A percentile compares a stretch with the other conserved stretches of the same genome.
Conservation (phyloP, 2,113 vertebrate species). For the Meriones unguiculatus region DNA sequence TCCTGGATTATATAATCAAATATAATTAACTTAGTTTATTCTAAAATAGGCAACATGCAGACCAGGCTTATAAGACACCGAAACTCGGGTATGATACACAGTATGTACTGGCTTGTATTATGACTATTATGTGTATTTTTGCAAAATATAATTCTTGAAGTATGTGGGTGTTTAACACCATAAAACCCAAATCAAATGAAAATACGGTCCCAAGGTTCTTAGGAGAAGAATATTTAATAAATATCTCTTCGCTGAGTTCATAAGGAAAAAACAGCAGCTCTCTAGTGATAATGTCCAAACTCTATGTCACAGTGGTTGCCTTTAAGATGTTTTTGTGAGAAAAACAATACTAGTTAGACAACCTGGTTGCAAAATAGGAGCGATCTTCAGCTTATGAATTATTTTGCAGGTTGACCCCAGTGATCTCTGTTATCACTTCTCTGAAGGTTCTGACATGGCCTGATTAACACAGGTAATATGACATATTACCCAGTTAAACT, state of each 20-base stretch:
- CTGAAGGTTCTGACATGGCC: conserved; percentile 6
- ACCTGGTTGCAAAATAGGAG: neutral
- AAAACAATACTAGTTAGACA: conserved; percentile 26
- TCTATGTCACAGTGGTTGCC: neutral
- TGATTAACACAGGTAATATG: conserved; percentile 45
- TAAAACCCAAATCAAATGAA: neutral
- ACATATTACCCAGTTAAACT: conserved; percentile 58
- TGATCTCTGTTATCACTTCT: conserved; percentile 61
- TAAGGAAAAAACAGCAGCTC: neutral
- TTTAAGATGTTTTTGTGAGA: neutral
- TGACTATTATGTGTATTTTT: neutral
- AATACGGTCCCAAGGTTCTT: neutral
- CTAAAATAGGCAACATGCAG: neutral
- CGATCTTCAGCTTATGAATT: conserved; percentile 44
- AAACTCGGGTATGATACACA: neutral
- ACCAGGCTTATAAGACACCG: neutral
- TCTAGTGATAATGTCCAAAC: neutral
- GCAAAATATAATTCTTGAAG: neutral
- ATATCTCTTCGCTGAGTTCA: neutral
- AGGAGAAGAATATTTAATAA: neutral
- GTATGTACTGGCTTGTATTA: neutral
- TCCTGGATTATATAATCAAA: neutral
- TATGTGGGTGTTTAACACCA: neutral
- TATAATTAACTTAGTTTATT: conserved; percentile 5
- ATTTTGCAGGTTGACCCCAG: conserved; percentile 3